These are phyloP conservation scores for Perccottus glenii DNA, from an alignment of 2,113 vertebrate species.

Conservation along the genomic window DNA sequence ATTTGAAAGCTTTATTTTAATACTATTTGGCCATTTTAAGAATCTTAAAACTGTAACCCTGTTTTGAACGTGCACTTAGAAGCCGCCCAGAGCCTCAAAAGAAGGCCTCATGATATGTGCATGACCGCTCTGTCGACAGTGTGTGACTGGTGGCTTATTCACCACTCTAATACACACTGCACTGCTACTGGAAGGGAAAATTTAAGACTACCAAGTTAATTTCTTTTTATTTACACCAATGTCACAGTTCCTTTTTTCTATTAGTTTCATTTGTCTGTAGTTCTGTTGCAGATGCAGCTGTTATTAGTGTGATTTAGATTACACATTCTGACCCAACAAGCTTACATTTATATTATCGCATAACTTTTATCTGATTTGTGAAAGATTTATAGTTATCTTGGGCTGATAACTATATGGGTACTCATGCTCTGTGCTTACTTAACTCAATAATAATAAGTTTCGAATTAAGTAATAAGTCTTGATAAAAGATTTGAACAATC, in stretches of 20 bases:
- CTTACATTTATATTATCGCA: rapidly evolving
- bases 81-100: background rate
- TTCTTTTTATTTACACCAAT: slow-evolving; percentile 9
- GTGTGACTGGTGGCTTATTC: slow-evolving; percentile 34
- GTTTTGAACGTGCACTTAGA: background rate
- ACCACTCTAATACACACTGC: background rate
- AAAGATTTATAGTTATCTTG: too few species aligned
- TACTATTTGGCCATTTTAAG: too few species aligned
- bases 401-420: too few species aligned
- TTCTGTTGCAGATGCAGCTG: background rate
- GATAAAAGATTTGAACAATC: too few species aligned
- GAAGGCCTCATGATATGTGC: slow-evolving; percentile 41
- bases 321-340: background rate
- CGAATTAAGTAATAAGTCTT: too few species aligned
- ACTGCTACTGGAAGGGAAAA: slow-evolving; percentile 5
- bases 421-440: too few species aligned
- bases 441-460: too few species aligned
- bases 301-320: slow-evolving; percentile 1
- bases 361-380: too few species aligned
- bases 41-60: background rate
- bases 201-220: slow-evolving; percentile 2
- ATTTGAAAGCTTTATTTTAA: too few species aligned
- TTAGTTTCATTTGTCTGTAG: slow-evolving; percentile 21
- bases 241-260: slow-evolving; percentile 24
- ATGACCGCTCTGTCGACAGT: slow-evolving; percentile 31